These are phyloP conservation scores for Halichoeres trimaculatus DNA, from an alignment of 2,113 vertebrate species.

Conservation along the genomic window DNA sequence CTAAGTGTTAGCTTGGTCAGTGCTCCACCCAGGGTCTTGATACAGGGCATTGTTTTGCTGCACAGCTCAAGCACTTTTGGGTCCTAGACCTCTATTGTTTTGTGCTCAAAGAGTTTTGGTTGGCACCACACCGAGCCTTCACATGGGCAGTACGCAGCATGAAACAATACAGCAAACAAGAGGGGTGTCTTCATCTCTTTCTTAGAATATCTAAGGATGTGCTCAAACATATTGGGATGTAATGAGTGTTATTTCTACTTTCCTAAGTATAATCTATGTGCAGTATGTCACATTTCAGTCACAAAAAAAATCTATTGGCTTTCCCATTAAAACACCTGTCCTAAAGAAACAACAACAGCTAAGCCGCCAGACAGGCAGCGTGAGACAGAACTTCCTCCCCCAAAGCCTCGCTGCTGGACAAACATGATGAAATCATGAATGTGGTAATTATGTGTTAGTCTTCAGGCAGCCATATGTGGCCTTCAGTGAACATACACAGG, in stretches of 20 bases:
- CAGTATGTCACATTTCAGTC: neutral
- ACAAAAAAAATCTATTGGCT: conserved; percentile 6
- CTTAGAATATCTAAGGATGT: no score
- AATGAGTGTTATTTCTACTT: no score
- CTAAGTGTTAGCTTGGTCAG: neutral
- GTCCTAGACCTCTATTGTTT: neutral
- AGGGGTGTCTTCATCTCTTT: no score
- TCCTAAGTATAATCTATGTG: neutral
- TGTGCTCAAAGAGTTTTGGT: neutral
- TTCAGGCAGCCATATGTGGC: conserved; percentile 58
- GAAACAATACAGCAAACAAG: no score
- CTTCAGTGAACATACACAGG: conserved; percentile 28
- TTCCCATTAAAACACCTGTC: conserved; percentile 58
- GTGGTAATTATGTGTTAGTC: conserved; percentile 49
- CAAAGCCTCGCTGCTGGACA: conserved; percentile 55
- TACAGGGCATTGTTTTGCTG: neutral
- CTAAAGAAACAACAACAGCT: conserved; percentile 26
- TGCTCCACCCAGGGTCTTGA: neutral
- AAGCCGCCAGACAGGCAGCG: conserved; percentile 39
- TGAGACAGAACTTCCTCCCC: conserved; percentile 60
- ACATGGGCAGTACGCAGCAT: no score
- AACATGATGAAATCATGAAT: conserved; percentile 60
- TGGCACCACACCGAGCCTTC: no score
- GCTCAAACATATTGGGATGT: no score
- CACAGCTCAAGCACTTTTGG: neutral